These are phyloP conservation scores for Copidosoma aretas DNA, from an alignment of 2,888 invertebrate species.

Conservation along the genomic window DNA sequence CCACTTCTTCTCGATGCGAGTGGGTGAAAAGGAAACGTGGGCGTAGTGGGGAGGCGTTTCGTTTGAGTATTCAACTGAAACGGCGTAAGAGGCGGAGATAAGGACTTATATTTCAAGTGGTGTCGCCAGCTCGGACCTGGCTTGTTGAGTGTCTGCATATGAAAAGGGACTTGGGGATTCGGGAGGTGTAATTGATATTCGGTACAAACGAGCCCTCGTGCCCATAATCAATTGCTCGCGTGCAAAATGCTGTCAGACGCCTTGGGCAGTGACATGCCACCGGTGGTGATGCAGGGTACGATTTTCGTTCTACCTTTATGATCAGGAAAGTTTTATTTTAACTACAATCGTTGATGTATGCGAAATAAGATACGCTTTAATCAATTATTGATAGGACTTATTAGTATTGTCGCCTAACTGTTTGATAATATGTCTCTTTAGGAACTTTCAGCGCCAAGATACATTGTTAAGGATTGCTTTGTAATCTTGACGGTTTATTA, in stretches of 20 bases:
- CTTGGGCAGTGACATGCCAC: constrained; percentile 7
- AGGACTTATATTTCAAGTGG: constrained; percentile 28
- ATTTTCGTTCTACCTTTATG: too few relatives aligned
- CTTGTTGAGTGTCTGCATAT: background rate
- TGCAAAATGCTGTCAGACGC: constrained; percentile 4
- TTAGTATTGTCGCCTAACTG: too few relatives aligned
- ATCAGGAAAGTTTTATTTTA: too few relatives aligned
- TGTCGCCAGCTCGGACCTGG: background rate
- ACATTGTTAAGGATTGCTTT: too few relatives aligned
- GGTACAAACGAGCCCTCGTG: constrained; percentile 31
- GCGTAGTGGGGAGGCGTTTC: constrained; percentile 27
- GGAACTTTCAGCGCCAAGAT: too few relatives aligned
- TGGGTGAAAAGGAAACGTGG: background rate
- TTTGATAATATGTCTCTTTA: too few relatives aligned
- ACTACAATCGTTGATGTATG: too few relatives aligned
- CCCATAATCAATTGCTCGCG: constrained; percentile 27
- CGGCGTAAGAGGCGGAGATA: constrained; percentile 46
- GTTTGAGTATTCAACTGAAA: constrained; percentile 53
- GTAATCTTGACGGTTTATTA: too few relatives aligned
- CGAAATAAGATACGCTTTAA: too few relatives aligned
- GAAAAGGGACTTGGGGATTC: background rate
- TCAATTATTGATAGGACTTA: too few relatives aligned
- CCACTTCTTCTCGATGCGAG: constrained; percentile 11
- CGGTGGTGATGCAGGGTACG: constrained; percentile 6
- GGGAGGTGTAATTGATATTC: constrained; percentile 26